Conservation (phyloP, 2,113 vertebrate genomes). For the Paradoxurus hermaphroditus region DNA sequence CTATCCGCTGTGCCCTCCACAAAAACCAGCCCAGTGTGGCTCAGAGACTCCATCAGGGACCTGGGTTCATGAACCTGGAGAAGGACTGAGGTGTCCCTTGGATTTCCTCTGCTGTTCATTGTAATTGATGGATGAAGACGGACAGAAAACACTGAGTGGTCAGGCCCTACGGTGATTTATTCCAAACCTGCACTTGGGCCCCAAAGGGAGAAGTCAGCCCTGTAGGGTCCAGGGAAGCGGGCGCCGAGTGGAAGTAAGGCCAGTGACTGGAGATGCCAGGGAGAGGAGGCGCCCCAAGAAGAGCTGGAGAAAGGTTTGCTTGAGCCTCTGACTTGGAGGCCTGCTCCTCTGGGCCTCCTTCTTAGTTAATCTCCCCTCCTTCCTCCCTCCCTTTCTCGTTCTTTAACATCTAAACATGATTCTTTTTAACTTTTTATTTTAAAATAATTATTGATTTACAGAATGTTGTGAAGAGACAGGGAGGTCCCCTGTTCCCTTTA, state of each 20-base stretch:
- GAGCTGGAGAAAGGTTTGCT: background rate
- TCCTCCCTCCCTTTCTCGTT: background rate
- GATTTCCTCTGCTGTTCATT: background rate
- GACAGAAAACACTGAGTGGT: background rate
- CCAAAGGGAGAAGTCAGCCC: background rate
- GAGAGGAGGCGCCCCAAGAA: background rate
- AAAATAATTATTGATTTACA: background rate
- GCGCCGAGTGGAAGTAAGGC: background rate
- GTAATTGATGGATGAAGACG: background rate
- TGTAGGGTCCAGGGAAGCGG: background rate
- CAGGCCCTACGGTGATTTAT: too few relatives aligned
- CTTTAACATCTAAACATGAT: background rate
- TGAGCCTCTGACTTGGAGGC: background rate
- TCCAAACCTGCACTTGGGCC: background rate
- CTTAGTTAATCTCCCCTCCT: background rate
- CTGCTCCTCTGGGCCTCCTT: background rate
- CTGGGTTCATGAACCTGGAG: background rate
- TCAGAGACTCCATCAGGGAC: background rate
- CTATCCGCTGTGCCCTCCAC: background rate
- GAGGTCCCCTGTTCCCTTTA: background rate
- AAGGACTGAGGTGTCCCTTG: background rate
- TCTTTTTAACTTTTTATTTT: background rate
- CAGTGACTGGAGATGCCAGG: background rate
- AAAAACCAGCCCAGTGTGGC: background rate
- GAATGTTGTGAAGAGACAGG: background rate